Evolutionary conservation across 2,888 invertebrate species (phyloP).

Genomic region (Parnassius apollo): DNA sequence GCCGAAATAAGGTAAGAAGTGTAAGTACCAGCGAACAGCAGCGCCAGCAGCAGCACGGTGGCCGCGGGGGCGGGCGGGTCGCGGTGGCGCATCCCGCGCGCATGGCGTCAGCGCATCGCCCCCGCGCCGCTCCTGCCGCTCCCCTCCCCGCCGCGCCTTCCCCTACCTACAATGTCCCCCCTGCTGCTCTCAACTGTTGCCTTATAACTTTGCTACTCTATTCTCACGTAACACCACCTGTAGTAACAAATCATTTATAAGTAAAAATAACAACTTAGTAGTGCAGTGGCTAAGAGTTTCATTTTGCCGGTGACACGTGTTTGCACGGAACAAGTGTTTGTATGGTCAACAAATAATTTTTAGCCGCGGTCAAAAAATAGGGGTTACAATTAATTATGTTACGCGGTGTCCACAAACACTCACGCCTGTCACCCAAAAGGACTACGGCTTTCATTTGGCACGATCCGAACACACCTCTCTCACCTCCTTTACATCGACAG

Average conservation of each 20-base stretch:
- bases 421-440: too few relatives aligned
- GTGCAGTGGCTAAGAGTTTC: too few relatives aligned
- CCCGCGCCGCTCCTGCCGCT: conserved; percentile 16
- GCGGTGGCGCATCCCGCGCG: conserved; percentile 64
- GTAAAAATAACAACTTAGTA: too few relatives aligned
- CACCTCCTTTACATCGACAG: too few relatives aligned
- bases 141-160: background rate
- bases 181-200: conserved; percentile 1
- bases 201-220: background rate
- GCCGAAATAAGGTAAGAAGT: background rate
- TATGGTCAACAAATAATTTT: too few relatives aligned
- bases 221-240: background rate
- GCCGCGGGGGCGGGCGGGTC: conserved; percentile 60
- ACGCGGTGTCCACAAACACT: too few relatives aligned
- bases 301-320: too few relatives aligned
- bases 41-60: conserved; percentile 54
- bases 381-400: too few relatives aligned
- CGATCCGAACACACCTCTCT: too few relatives aligned
- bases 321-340: too few relatives aligned
- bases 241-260: background rate
- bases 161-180: background rate
- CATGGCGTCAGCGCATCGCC: conserved; percentile 61
- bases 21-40: conserved; percentile 39
- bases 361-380: too few relatives aligned
- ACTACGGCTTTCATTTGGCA: too few relatives aligned